A percentile compares a stretch with the other conserved stretches of the same genome.
phyloP scores from a whole-genome alignment of 2,797 vertebrate species.

The Buceros bicornis region DNA sequence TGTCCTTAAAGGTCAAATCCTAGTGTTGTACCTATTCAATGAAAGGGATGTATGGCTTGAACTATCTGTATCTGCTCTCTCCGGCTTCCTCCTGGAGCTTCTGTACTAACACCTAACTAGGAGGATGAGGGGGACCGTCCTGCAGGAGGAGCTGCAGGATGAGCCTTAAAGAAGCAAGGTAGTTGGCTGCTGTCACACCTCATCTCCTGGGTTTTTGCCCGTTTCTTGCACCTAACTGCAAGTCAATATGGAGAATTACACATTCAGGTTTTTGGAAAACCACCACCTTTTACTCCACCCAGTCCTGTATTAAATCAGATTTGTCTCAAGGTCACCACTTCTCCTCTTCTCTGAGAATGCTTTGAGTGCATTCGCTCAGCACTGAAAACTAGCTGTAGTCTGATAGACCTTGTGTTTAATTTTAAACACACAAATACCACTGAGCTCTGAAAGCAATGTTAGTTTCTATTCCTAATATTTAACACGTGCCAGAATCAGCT shows the following conservation, averaged over 20 bases:
- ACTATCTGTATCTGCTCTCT: neutral
- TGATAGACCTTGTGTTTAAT: accelerated
- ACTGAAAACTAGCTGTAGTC: neutral
- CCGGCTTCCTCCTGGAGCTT: neutral
- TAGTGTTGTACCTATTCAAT: neutral
- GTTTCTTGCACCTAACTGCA: neutral
- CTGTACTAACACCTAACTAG: neutral
- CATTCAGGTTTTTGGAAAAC: neutral
- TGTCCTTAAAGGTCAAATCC: neutral
- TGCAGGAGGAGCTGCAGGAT: neutral
- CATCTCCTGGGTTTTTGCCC: neutral
- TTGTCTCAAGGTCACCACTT: neutral
- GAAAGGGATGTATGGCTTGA: neutral
- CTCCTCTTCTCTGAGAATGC: neutral
- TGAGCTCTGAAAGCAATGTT: neutral
- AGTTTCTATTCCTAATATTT: neutral
- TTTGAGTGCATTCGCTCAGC: neutral
- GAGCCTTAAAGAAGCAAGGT: neutral
- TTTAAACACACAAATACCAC: neutral
- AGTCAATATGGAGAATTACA: neutral
- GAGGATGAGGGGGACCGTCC: neutral
- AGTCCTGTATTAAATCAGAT: neutral
- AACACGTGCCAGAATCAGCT: neutral
- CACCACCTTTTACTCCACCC: neutral
- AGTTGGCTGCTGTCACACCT: neutral